A percentile compares a stretch with the other conserved stretches of the same genome.
phyloP scores from a whole-genome alignment of 2,113 vertebrate species.

The Corynorhinus townsendii region DNA sequence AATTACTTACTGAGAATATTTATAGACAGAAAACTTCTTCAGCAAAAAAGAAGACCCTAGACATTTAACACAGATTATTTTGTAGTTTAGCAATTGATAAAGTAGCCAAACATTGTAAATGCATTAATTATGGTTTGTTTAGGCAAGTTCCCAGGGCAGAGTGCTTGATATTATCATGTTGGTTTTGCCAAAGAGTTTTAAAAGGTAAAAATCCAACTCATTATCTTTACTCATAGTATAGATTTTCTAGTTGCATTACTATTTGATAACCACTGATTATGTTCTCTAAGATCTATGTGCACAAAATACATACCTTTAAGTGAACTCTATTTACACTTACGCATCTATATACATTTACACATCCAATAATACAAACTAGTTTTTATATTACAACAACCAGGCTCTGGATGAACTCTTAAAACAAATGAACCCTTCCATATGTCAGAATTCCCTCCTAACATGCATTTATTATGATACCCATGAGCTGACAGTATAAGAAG shows the following conservation, averaged over 20 bases:
- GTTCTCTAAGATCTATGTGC: background rate
- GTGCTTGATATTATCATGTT: constrained; percentile 28
- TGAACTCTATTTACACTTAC: background rate
- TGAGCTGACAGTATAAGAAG: constrained; percentile 16
- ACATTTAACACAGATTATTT: constrained; percentile 59
- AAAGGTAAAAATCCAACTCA: constrained; percentile 59
- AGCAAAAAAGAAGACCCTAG: constrained; percentile 47
- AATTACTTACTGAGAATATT: constrained; percentile 78
- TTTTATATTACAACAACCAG: background rate
- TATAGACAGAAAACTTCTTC: constrained; percentile 72
- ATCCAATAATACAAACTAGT: background rate
- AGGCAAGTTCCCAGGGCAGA: constrained; percentile 59
- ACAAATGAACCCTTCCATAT: constrained; percentile 34
- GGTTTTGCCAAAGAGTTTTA: constrained; percentile 37
- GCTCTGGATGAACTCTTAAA: constrained; percentile 46
- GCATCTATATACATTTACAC: background rate
- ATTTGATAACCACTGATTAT: background rate
- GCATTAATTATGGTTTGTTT: constrained; percentile 46
- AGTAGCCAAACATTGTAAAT: constrained; percentile 36
- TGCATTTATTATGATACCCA: background rate
- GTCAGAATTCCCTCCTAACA: background rate
- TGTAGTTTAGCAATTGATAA: constrained; percentile 60
- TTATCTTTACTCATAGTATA: constrained; percentile 36
- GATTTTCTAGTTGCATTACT: constrained; percentile 30
- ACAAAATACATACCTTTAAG: constrained; percentile 22